Evolutionary conservation across 2,797 vertebrate genomes (phyloP), one percentile per base, ranked within the genome.

Genomic region (Malacoraja senta): DNA sequence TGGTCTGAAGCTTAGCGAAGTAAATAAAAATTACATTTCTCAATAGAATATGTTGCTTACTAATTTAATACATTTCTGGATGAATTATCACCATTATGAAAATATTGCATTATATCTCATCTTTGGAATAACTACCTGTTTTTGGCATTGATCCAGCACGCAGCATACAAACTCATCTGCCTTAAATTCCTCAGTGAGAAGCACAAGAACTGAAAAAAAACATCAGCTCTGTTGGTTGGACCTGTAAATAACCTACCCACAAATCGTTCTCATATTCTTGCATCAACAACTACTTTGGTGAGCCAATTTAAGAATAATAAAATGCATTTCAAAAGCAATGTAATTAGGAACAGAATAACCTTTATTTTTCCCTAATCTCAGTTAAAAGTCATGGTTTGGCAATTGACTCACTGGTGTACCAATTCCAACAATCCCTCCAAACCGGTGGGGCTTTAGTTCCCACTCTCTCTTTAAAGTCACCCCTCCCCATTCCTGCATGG

Each of bases 71-170:
- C 1, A 3, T 58, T 86, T 84, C n/a, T 8, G 68, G n/a, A n/a
- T 88, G 3, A 88, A 88, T 65, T 88, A 78, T 78, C 15, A 88
- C 32, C n/a, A 88, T 68, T 88, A 68, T 88, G 61, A 88, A 88
- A 65, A 88, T 68, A 88, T 68, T 88, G 84, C 32, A 63, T 68
- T 88, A 88, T 68, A 2, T 88, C 58, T 24, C 13, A 68, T 21
- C 63, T 19, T 35, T 32, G 32, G 15, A 88, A 61, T 81, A 63
- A 97, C 96, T 97, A 99, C 98, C 97, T 98, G 96, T 94, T 96
- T 97, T 94, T 97, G 95, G 94, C 98, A 97, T 93, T 97, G 96
- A 35, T 97, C 96, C 96, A 99, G 96, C 94, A 98, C 95, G 94
- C 96, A 97, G 83, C 91, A 94, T 77, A 97, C 78, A 44, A 96